These are phyloP conservation scores for Leptinotarsa rubiginosa DNA, from an alignment of 2,888 invertebrate species.

Conservation along the genomic window DNA sequence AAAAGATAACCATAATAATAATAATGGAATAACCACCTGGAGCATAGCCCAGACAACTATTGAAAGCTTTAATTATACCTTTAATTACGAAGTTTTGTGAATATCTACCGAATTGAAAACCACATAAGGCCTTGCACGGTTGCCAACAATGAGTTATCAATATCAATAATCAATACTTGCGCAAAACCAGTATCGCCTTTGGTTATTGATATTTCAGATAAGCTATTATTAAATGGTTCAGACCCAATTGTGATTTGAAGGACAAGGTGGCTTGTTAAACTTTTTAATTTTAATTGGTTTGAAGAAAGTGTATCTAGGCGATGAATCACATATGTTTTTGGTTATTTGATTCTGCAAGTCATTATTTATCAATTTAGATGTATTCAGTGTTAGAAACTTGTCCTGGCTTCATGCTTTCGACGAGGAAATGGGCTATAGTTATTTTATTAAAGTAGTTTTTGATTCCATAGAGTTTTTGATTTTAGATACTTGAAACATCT, in stretches of 20 bases:
- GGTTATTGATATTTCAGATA: constrained; percentile 22
- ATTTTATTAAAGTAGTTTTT: no score
- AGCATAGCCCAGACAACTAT: neutral
- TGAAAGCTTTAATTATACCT: neutral
- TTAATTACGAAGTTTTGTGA: constrained; percentile 1
- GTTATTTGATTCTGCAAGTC: neutral
- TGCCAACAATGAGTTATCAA: constrained; percentile 36
- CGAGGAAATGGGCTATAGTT: neutral
- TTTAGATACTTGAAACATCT: no score
- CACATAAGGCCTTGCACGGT: constrained; percentile 28
- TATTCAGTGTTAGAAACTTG: neutral
- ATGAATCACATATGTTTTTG: neutral
- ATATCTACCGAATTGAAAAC: constrained; percentile 4
- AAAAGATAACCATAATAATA: neutral
- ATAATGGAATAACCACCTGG: neutral
- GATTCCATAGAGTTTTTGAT: no score
- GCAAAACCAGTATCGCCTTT: constrained; percentile 18
- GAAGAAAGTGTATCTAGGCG: constrained; percentile 13
- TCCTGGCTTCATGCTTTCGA: neutral
- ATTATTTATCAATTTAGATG: constrained; percentile 1
- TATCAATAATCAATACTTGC: constrained; percentile 28
- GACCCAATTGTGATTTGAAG: neutral
- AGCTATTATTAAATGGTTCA: constrained; percentile 8
- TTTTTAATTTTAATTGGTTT: constrained; percentile 6
- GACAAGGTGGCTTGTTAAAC: neutral